A percentile compares a stretch with the other conserved stretches of the same genome.
Evolutionary conservation across 2,888 invertebrate genomes (phyloP).

Genomic region (Heteromurus nitidus): DNA sequence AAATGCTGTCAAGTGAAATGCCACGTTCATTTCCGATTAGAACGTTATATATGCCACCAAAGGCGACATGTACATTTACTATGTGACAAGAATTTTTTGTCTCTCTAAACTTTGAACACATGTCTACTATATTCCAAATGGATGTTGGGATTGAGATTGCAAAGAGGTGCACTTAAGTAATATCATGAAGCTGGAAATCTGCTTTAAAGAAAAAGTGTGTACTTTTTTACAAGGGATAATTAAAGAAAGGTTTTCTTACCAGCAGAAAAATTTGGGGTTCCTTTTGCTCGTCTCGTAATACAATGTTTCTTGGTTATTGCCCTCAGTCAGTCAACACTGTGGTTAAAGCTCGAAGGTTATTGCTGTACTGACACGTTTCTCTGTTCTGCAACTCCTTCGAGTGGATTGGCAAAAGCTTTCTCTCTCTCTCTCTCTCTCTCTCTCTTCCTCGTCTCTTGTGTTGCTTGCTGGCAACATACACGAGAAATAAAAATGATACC

Average conservation of each 20-base stretch:
- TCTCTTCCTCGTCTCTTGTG: background rate
- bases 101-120: no score
- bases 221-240: background rate
- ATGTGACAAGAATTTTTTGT: no score
- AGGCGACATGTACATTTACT: no score
- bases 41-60: no score
- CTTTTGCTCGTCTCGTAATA: no score
- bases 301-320: slow-evolving; percentile 54
- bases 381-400: slow-evolving; percentile 41
- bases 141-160: no score
- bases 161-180: no score
- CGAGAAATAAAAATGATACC: slow-evolving; percentile 52
- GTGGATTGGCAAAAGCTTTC: slow-evolving; percentile 56
- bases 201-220: background rate
- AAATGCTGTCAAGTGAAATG: no score
- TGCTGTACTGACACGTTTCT: slow-evolving; percentile 63
- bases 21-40: no score
- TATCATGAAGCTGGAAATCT: background rate
- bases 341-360: slow-evolving; percentile 63
- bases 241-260: slow-evolving; percentile 28
- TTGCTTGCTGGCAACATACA: background rate
- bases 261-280: slow-evolving; percentile 4
- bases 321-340: slow-evolving; percentile 62
- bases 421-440: slow-evolving; percentile 11
- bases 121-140: no score